Percentiles rank a stretch among this genome's conserved stretches.
These are phyloP conservation scores for Denticeps clupeoides DNA, from an alignment of 2,797 vertebrate genomes.

Conservation along the genomic window DNA sequence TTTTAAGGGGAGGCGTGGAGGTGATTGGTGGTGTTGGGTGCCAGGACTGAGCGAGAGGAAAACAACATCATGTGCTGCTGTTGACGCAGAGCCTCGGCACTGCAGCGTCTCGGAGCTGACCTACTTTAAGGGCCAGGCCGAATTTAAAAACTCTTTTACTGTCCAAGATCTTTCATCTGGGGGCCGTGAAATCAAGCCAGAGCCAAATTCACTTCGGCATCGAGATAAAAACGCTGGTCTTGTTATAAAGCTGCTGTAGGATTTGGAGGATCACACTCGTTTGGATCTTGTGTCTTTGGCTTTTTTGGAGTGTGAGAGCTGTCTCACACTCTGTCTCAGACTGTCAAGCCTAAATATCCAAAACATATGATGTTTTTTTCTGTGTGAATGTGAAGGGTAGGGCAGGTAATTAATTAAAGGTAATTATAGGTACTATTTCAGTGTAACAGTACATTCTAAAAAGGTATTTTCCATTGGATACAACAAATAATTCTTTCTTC, in stretches of 20 bases:
- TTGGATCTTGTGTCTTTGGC: slow-evolving; percentile 12
- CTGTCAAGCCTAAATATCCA: not conserved
- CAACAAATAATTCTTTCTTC: too few relatives aligned
- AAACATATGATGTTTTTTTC: too few relatives aligned
- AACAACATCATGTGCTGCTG: slow-evolving; percentile 39
- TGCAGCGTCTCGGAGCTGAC: slow-evolving; percentile 40
- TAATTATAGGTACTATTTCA: too few relatives aligned
- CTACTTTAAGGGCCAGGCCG: slow-evolving; percentile 46
- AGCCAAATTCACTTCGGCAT: slow-evolving; percentile 19
- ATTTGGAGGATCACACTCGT: too few relatives aligned
- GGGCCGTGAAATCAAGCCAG: slow-evolving; percentile 14
- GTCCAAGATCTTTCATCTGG: too few relatives aligned
- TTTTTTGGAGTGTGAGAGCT: not conserved
- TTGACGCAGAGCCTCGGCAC: slow-evolving; percentile 33
- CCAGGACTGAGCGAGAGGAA: slow-evolving; percentile 33
- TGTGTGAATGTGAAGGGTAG: too few relatives aligned
- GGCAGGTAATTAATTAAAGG: too few relatives aligned
- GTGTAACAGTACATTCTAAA: too few relatives aligned
- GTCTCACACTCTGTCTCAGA: not conserved
- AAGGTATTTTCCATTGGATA: too few relatives aligned
- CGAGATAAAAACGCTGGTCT: slow-evolving; percentile 15
- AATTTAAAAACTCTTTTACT: too few relatives aligned
- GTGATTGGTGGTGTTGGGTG: slow-evolving; percentile 19
- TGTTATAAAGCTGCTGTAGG: too few relatives aligned
- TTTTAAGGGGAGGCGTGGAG: slow-evolving; percentile 20